Percentiles rank a stretch among this genome's conserved stretches.
Conservation (phyloP, 2,797 vertebrate species). For the Onychomys leucogaster region DNA sequence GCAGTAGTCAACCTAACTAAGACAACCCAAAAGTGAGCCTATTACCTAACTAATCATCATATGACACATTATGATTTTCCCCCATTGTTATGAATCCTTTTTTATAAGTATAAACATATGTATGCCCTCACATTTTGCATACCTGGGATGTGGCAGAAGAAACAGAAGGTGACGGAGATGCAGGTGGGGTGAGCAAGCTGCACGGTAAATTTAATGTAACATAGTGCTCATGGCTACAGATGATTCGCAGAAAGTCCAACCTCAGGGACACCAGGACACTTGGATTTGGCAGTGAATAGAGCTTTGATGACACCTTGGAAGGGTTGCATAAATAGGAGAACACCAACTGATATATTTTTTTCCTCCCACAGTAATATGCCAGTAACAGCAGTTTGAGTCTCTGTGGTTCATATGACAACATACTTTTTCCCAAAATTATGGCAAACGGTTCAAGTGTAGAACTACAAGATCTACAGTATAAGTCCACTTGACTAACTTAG, state of each 20-base stretch:
- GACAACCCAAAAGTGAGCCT: not conserved
- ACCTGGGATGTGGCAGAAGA: constrained; percentile 99
- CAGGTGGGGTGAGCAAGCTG: constrained; percentile 96
- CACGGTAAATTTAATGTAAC: constrained; percentile 98
- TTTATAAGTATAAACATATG: not conserved
- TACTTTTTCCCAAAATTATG: not conserved
- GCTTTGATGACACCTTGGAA: constrained; percentile 94
- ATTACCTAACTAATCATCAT: not conserved
- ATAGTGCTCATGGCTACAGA: constrained; percentile 98
- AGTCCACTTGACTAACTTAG: not conserved
- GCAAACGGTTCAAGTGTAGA: constrained; percentile 18
- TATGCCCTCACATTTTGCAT: constrained; percentile 17
- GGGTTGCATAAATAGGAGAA: constrained; percentile 65
- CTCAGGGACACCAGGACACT: constrained; percentile 94
- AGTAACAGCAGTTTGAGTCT: not conserved
- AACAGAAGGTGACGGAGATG: constrained; percentile 97
- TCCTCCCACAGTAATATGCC: constrained; percentile 8
- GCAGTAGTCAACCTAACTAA: not conserved
- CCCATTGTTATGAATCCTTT: constrained; percentile 1
- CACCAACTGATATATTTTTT: not conserved
- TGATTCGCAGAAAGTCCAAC: constrained; percentile 96
- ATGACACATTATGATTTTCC: not conserved
- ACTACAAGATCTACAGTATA: not conserved
- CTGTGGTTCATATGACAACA: constrained; percentile 13
- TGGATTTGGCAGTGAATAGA: constrained; percentile 94